Evolutionary conservation across 2,888 invertebrate species (phyloP).

Genomic region (Xylota segnis): DNA sequence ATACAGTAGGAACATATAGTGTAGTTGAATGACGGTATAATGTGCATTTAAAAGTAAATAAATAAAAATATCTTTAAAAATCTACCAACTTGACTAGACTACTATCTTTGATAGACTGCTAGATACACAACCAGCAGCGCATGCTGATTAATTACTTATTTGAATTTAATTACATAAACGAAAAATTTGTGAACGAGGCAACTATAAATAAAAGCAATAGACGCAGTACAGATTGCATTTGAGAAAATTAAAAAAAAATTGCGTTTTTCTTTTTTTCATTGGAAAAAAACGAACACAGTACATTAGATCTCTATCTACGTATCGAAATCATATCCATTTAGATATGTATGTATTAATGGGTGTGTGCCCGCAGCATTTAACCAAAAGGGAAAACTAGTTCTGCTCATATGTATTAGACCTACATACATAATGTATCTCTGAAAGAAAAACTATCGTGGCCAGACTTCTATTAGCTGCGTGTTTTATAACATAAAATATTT

Average conservation of each 20-base stretch:
- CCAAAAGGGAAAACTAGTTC: conserved; percentile 46
- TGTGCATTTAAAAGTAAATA: conserved; percentile 3
- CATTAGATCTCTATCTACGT: conserved; percentile 8
- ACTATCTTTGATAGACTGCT: background rate
- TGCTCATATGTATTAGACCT: conserved; percentile 1
- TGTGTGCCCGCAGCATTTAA: conserved; percentile 26
- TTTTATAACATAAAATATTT: conserved; percentile 28
- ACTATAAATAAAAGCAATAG: conserved; percentile 2
- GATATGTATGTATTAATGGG: background rate
- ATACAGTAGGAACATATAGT: background rate
- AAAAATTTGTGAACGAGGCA: background rate
- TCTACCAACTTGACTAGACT: background rate
- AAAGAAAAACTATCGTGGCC: conserved; percentile 14
- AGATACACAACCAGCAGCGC: background rate
- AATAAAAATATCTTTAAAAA: background rate
- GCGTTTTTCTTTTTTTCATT: no score
- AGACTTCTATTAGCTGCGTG: conserved; percentile 50
- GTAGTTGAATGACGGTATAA: background rate
- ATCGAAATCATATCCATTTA: conserved; percentile 23
- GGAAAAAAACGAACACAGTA: conserved; percentile 1
- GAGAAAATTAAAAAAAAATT: background rate
- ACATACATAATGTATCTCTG: conserved; percentile 18
- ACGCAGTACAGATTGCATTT: background rate
- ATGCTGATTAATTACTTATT: conserved; percentile 15
- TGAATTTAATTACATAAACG: conserved; percentile 4